A percentile compares a stretch with the other conserved stretches of the same genome.
Evolutionary conservation across 2,888 invertebrate genomes (phyloP).

Genomic region (Andrena praecox): DNA sequence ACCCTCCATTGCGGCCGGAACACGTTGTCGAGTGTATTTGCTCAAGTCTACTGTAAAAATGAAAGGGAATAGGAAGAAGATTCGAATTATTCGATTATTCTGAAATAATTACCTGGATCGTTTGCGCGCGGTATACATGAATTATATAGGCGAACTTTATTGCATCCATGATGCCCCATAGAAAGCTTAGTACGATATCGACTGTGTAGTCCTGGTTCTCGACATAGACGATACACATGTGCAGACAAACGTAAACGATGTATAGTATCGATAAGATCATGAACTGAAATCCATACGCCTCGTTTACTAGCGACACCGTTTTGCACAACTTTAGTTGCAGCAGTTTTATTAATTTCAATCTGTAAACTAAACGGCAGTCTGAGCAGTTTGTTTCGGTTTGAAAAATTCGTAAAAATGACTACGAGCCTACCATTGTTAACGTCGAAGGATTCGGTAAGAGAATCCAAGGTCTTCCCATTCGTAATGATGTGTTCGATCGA

Average conservation of each 20-base stretch:
- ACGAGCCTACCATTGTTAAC: conserved; percentile 25
- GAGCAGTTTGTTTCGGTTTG: no score
- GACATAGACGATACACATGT: conserved; percentile 35
- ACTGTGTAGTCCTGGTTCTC: background rate
- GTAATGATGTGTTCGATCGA: conserved; percentile 13
- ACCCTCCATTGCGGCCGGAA: background rate
- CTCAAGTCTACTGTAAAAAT: conserved; percentile 41
- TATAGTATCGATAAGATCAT: conserved; percentile 32
- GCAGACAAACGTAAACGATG: conserved; percentile 32
- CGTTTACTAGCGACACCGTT: conserved; percentile 30
- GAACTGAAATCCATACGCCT: conserved; percentile 42
- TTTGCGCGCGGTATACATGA: conserved; percentile 30
- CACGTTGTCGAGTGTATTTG: background rate
- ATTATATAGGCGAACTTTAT: conserved; percentile 41
- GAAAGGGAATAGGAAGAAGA: background rate
- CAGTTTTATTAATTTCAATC: conserved; percentile 35
- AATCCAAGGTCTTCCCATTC: conserved; percentile 7
- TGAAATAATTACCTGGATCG: conserved; percentile 36
- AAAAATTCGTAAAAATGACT: background rate
- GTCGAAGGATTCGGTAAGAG: conserved; percentile 3
- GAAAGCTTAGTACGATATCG: conserved; percentile 23
- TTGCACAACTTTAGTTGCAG: conserved; percentile 30
- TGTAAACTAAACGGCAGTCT: conserved; percentile 39
- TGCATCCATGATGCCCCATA: conserved; percentile 31
- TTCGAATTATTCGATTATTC: background rate